Percentiles rank a stretch among this genome's conserved stretches.
These are phyloP conservation scores for Mimumesa dahlbomi DNA, from an alignment of 2,888 invertebrate species.

Conservation along the genomic window DNA sequence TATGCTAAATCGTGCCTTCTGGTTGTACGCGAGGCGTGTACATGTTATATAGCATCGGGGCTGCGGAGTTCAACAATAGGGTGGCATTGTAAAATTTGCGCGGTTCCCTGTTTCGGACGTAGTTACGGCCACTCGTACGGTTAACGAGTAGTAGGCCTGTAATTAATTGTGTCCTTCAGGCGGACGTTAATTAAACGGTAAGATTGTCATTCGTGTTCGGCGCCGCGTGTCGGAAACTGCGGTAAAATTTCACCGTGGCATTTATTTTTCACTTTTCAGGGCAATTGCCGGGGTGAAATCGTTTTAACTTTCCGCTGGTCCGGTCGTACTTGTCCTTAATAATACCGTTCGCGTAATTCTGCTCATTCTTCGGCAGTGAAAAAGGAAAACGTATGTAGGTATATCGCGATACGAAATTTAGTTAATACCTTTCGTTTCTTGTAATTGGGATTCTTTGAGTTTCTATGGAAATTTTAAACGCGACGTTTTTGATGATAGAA, in stretches of 20 bases:
- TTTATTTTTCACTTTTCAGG: neutral
- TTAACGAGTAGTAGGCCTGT: conserved; percentile 15
- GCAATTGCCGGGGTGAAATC: too few relatives aligned
- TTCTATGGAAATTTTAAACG: too few relatives aligned
- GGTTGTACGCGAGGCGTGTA: conserved; percentile 16
- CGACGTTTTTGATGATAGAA: too few relatives aligned
- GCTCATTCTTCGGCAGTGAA: too few relatives aligned
- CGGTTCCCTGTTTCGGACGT: conserved; percentile 22
- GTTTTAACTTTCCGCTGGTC: too few relatives aligned
- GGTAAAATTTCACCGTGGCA: neutral
- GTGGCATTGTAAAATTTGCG: conserved; percentile 49
- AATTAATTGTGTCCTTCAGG: conserved; percentile 46
- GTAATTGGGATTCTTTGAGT: too few relatives aligned
- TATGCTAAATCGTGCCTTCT: conserved; percentile 51
- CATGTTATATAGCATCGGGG: conserved; percentile 25
- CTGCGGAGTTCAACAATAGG: conserved; percentile 46
- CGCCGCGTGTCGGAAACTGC: neutral
- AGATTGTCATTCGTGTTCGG: conserved; percentile 14
- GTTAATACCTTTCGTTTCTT: too few relatives aligned
- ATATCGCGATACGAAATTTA: too few relatives aligned
- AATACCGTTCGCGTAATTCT: too few relatives aligned
- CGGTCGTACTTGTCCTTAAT: too few relatives aligned
- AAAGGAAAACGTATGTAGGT: too few relatives aligned
- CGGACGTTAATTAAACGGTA: conserved; percentile 38
- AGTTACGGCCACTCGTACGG: conserved; percentile 13